Percentiles rank a stretch among this genome's conserved stretches.
These are phyloP conservation scores for Sclerodermus sp. DNA, from an alignment of 2,888 invertebrate species.

Conservation along the genomic window DNA sequence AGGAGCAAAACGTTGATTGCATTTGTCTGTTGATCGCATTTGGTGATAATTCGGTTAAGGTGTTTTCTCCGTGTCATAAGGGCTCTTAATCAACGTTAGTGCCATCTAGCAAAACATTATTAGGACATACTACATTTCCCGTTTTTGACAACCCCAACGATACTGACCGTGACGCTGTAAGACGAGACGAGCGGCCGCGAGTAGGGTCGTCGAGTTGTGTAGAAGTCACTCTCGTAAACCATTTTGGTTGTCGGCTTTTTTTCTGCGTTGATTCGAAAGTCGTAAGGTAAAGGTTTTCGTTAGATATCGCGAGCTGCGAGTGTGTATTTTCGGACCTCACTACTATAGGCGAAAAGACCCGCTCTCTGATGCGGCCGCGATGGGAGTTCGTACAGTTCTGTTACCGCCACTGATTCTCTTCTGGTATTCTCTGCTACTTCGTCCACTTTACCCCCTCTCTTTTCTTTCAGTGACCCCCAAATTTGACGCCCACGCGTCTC, in stretches of 20 bases:
- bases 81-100: conserved; percentile 33
- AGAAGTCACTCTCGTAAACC: conserved; percentile 93
- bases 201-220: conserved; percentile 84
- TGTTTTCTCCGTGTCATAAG: conserved; percentile 21
- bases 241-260: conserved; percentile 60
- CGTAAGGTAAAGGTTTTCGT: conserved; percentile 8
- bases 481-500: not conserved
- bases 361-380: conserved; percentile 47
- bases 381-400: conserved; percentile 55
- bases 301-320: conserved; percentile 11
- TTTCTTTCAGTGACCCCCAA: not conserved
- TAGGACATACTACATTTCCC: conserved; percentile 28
- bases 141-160: conserved; percentile 20
- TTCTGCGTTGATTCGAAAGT: conserved; percentile 10
- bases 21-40: no score
- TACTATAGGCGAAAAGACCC: conserved; percentile 9
- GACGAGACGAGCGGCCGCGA: conserved; percentile 71
- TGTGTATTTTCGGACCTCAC: conserved; percentile 17
- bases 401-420: conserved; percentile 10
- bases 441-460: conserved; percentile 8
- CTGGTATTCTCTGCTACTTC: conserved; percentile 1
- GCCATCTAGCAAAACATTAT: conserved; percentile 30
- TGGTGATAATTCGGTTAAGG: conserved; percentile 4
- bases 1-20: no score
- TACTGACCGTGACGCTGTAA: conserved; percentile 82